Base-by-base conservation (phyloP, 2,113 vertebrate species). In the Oostethus manadensis region DNA sequence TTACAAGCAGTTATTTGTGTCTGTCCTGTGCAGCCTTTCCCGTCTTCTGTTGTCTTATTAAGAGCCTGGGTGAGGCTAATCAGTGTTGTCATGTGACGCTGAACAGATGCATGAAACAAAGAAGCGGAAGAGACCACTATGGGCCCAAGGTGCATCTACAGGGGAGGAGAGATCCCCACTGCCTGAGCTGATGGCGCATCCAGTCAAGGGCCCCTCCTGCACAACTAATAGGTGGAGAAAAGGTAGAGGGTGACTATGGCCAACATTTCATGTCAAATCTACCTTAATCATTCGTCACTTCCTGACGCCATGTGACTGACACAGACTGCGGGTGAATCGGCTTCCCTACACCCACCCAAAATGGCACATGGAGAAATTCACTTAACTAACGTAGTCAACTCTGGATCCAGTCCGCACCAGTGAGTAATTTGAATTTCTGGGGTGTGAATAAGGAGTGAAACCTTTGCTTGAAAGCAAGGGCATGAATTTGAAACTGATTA, bases 81-180 rank as follows among this genome's bases (percentile, higher is more conserved):
- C 85, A 87, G 59, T 62, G 75, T 73, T 87, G 87, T 87, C 87
- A 82, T 86, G 74, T 84, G 85, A 89, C 71, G 83, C 80, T 84
- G 82, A 89, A 78, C 87, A 89, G 86, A 88, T 85, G 86, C 74
- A 64, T 49, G 16, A 73, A 86, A 89, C 86, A 89, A 88, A 89
- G 86, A 64, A 75, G 81, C 73, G 71, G 76, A 83, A 84, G 81
- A 86, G 86, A 83, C 82, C 79, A 80, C 71, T 68, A 63, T 68
- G 51, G 84, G 81, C 85, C 79, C 71, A 76, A 83, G 85, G 86
- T 88, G 84, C 80, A 76, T 86, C 84, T 84, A 84, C 67, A 77
- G 85, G 84, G 87, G 87, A 81, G 83, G 84, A 84, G 74, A 85
- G 81, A 66, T 50, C 68, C 23, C 62, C 29, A 58, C 71, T 74